Evolutionary conservation across 1,140 invertebrate species (phyloP).

Genomic region (Megalonaias nervosa): DNA sequence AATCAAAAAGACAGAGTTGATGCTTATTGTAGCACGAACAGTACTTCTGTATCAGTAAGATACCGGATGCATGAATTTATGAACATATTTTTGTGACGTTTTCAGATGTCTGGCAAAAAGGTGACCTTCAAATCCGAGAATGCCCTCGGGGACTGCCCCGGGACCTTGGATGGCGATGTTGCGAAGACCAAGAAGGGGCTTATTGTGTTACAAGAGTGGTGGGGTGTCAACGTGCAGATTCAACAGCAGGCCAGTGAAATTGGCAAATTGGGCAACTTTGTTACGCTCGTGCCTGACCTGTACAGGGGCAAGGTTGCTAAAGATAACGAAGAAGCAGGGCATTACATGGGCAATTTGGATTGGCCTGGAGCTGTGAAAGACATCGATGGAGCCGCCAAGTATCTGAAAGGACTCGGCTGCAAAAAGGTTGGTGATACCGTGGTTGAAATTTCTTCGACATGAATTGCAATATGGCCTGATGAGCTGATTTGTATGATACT

Average conservation of each 20-base stretch:
- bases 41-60: no score
- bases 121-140: constrained; percentile 32
- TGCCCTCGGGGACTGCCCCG: constrained; percentile 27
- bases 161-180: constrained; percentile 9
- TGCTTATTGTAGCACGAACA: no score
- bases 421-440: constrained; percentile 37
- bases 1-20: no score
- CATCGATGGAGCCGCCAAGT: constrained; percentile 57
- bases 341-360: constrained; percentile 63
- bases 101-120: no score
- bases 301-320: constrained; percentile 63
- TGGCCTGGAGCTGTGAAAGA: constrained; percentile 65
- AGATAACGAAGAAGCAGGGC: constrained; percentile 63
- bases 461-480: constrained; percentile 1
- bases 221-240: constrained; percentile 68
- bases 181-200: constrained; percentile 22
- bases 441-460: background rate
- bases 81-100: no score
- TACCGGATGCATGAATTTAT: no score
- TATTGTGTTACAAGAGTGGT: constrained; percentile 62
- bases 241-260: constrained; percentile 54
- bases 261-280: constrained; percentile 41
- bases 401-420: constrained; percentile 52
- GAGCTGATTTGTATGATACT: background rate
- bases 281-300: constrained; percentile 64